Percentiles rank a stretch among this genome's conserved stretches.
These are phyloP conservation scores for Lissocephala sabroskyi DNA, from an alignment of 2,888 invertebrate genomes.

Conservation along the genomic window DNA sequence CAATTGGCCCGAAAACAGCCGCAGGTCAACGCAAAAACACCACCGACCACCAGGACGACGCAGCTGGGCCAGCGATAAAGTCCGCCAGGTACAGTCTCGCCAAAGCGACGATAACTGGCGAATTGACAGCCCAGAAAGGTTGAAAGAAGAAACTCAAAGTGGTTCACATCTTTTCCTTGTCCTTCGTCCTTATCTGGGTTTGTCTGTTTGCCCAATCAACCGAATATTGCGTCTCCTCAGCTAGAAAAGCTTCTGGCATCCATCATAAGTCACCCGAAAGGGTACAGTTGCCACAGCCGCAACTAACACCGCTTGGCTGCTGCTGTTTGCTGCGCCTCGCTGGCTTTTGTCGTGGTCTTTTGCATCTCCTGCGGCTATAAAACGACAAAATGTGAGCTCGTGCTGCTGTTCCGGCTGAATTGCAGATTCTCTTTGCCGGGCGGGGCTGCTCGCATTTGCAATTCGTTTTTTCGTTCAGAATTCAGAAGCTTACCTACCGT, in stretches of 20 bases:
- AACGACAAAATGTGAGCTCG: slow-evolving; percentile 53
- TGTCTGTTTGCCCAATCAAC: slow-evolving; percentile 18
- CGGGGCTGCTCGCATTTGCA: too few relatives aligned
- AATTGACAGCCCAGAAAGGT: too few relatives aligned
- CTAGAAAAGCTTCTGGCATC: slow-evolving; percentile 22
- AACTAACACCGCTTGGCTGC: too few relatives aligned
- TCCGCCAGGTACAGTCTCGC: background rate
- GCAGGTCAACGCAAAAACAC: background rate
- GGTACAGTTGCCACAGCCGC: too few relatives aligned
- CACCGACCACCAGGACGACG: background rate
- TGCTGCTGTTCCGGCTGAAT: slow-evolving; percentile 56
- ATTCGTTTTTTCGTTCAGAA: too few relatives aligned
- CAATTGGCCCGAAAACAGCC: background rate
- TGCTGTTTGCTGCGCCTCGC: slow-evolving; percentile 49
- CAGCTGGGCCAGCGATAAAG: background rate
- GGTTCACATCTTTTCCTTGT: too few relatives aligned
- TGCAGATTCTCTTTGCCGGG: too few relatives aligned
- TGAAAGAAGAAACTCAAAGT: too few relatives aligned
- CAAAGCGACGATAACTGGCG: background rate
- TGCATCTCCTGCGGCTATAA: slow-evolving; percentile 34
- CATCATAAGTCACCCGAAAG: slow-evolving; percentile 41
- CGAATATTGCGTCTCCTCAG: too few relatives aligned
- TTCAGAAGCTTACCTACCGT: too few relatives aligned
- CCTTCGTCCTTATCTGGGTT: background rate
- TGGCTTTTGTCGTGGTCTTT: slow-evolving; percentile 31